phyloP scores from a whole-genome alignment of 2,888 invertebrate genomes.

The Melolontha melolontha region DNA sequence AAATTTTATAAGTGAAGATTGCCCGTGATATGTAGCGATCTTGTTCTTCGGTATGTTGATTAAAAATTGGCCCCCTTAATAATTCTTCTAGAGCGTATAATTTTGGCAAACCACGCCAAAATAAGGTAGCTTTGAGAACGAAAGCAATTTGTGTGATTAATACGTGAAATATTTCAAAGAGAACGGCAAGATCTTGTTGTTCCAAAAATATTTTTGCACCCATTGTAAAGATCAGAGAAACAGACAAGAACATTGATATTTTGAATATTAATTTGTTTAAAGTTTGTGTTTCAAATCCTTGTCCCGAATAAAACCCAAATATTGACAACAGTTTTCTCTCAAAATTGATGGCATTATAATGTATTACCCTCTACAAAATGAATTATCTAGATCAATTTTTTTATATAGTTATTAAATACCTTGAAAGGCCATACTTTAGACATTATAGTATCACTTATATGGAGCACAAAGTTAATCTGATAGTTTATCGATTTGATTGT shows the following conservation, averaged over 20 bases:
- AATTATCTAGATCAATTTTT: too few species aligned
- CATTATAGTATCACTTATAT: too few species aligned
- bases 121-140: neutral
- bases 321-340: too few species aligned
- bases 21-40: neutral
- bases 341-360: too few species aligned
- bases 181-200: neutral
- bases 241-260: neutral
- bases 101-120: neutral
- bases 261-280: neutral
- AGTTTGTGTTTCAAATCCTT: too few species aligned
- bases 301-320: too few species aligned
- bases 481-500: too few species aligned
- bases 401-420: too few species aligned
- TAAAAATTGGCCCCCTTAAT: neutral
- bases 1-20: neutral
- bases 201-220: neutral
- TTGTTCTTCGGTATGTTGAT: constrained; percentile 5
- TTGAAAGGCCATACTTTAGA: too few species aligned
- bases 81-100: constrained; percentile 13
- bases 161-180: constrained; percentile 3
- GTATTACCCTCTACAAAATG: too few species aligned
- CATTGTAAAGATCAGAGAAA: neutral
- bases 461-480: too few species aligned
- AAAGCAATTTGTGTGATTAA: constrained; percentile 8